Base-by-base conservation (phyloP, 2,797 vertebrate genomes). In the Periparus ater region DNA sequence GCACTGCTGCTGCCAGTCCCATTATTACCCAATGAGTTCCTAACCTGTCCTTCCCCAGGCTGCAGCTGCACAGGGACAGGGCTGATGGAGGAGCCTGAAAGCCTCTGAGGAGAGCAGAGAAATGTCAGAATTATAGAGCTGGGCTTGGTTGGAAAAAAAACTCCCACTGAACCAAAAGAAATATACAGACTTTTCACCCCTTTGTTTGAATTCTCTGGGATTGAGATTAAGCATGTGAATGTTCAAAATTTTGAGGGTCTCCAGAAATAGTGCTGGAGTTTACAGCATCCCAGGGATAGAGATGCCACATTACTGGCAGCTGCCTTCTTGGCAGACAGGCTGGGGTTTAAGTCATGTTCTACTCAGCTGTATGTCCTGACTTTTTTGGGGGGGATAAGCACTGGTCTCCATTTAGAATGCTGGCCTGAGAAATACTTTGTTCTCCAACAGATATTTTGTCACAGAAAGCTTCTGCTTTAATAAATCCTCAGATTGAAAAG, bases 31-130 rank as follows among this genome's bases (percentile, higher is more conserved):
- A 6, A 26, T 29, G 26, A 38, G 72, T 84, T 62, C 32, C 32
- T 42, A 13, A 45, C 0, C 1, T 10, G 4, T 19, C 0, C 0
- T 21, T 87, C 21, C 5, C 54, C 7, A 5, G 0, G 0, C 36
- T 27, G 62, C 29, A 26, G n/a, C 55, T 10, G 4, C 23, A 10
- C 17, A 6, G 2, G 48, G 36, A 21, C 7, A 2, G 55, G 53
- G 55, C 44, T 83, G 38, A 61, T 85, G 79, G 32, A 1, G 2
- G 48, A 17, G 2, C 44, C 58, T 9, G 11, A 57, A 30, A 78
- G 5, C 42, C 68, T 40, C 47, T 61, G 54, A 1, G 2, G 42
- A 57, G 88, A n/a, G 53, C 15, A 40, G 44, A 26, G 48, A 55
- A 79, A 55, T 20, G n/a, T 47, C 40, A 62, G 25, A 47, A 51